Conservation (phyloP, 1,140 invertebrate genomes). For the Conus betulinus region DNA sequence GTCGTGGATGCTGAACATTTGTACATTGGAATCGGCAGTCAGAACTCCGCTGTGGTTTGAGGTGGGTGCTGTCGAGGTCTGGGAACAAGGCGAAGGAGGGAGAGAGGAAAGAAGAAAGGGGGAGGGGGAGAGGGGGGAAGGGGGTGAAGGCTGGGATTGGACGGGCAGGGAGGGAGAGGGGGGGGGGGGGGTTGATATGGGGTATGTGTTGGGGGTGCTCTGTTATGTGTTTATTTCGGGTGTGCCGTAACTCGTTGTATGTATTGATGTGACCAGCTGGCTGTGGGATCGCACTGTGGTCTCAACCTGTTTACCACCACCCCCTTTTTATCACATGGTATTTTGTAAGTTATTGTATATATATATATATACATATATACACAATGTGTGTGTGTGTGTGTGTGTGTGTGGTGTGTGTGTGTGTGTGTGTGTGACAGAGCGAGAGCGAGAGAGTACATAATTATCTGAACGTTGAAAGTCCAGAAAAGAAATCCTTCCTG, state of each 20-base stretch:
- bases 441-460: background rate
- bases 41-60: too few species aligned
- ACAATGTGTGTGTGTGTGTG: too few species aligned
- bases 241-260: too few species aligned
- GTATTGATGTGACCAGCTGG: too few species aligned
- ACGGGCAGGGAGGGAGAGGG: background rate
- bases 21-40: too few species aligned
- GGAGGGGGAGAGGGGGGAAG: background rate
- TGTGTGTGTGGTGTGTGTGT: too few species aligned
- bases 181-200: background rate
- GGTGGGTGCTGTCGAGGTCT: too few species aligned
- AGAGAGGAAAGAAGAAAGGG: background rate
- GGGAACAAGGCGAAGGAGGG: background rate
- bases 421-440: background rate
- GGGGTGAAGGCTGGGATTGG: background rate
- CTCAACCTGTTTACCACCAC: too few species aligned
- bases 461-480: background rate
- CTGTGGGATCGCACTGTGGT: too few species aligned
- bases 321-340: background rate
- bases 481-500: slow-evolving; percentile 2
- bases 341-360: slow-evolving; percentile 8
- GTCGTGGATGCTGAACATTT: too few species aligned
- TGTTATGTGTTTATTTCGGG: too few species aligned
- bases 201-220: background rate
- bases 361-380: background rate